These are phyloP conservation scores for Cardinalis cardinalis DNA, from an alignment of 2,113 vertebrate genomes.

Conservation along the genomic window DNA sequence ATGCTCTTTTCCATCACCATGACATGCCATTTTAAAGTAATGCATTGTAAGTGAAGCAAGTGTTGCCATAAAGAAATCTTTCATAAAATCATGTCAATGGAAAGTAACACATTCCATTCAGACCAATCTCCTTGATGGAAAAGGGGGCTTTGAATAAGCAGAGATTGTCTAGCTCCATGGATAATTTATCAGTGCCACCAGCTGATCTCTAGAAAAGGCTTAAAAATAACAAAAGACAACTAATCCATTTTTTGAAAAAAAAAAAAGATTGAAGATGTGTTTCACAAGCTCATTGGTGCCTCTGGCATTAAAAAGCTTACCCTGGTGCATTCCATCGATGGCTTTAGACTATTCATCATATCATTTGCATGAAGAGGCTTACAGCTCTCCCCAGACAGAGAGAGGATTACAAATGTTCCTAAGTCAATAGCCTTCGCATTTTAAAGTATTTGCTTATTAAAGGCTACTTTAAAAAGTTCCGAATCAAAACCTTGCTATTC, in stretches of 20 bases:
- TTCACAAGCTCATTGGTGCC: constrained; percentile 35
- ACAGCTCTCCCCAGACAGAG: constrained; percentile 42
- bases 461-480: constrained; percentile 38
- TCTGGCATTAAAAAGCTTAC: constrained; percentile 24
- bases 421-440: constrained; percentile 41
- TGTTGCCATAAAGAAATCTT: constrained; percentile 29
- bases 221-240: constrained; percentile 47
- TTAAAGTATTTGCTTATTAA: constrained; percentile 51
- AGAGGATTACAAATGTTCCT: constrained; percentile 31
- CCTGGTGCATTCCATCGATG: constrained; percentile 14
- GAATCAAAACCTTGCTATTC: constrained; percentile 31
- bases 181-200: constrained; percentile 64
- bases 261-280: not conserved
- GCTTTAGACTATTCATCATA: constrained; percentile 40
- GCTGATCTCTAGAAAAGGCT: constrained; percentile 54
- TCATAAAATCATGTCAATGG: constrained; percentile 19
- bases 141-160: constrained; percentile 42
- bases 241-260: constrained; percentile 24
- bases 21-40: not conserved
- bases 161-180: constrained; percentile 47
- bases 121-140: constrained; percentile 27
- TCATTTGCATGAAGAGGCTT: constrained; percentile 53
- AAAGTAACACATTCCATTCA: constrained; percentile 36
- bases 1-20: not conserved
- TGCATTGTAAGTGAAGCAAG: not conserved